Evolutionary conservation across 2,113 vertebrate genomes (phyloP), one percentile per base, ranked within the genome.

Genomic region (Bubalus kerabau): DNA sequence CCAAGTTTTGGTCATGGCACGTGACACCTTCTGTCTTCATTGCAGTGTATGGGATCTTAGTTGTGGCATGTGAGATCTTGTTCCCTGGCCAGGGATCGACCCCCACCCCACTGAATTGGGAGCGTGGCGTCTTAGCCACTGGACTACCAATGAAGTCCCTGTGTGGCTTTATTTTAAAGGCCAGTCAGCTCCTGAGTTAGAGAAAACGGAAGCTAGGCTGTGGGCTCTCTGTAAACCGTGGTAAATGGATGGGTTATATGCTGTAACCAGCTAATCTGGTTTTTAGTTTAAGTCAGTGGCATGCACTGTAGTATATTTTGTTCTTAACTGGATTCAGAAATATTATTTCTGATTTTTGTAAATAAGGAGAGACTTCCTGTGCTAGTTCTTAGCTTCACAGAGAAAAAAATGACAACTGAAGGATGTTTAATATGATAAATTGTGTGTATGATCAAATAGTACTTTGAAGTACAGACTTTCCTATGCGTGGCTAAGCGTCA

Each of bases 241-340:
- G 48, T 50, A 74, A 16, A 30, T 95, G 56, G 32, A 19, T 28
- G 46, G 50, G 48, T 8, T 52, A 26, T 4, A 2, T 57, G 30
- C n/a, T 26, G 2, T 36, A 57, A 62, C 1, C 88, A 95, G 24
- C 32, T 71, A 57, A 92, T 91, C 26, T 62, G 54, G 7, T 21
- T 82, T 56, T 36, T 9, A 24, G 10, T 32, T 32, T 32, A 92
- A 81, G 11, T 59, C 50, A 30, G 0, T 95, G 40, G 36, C 92
- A 93, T 95, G 56, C n/a, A 43, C 30, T 43, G 1, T 67, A 76
- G 30, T 64, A 54, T 52, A 21, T 26, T 85, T 88, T 88, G 5
- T 91, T 62, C 24, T 94, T 95, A 81, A 83, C n/a, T 97, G 78
- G 32, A 95, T 94, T 95, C 26, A 86, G 64, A 46, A 95, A 71